Evolutionary conservation across 2,113 vertebrate genomes (phyloP), one percentile per base, ranked within the genome.

Genomic region (Thinocorus orbignyianus): DNA sequence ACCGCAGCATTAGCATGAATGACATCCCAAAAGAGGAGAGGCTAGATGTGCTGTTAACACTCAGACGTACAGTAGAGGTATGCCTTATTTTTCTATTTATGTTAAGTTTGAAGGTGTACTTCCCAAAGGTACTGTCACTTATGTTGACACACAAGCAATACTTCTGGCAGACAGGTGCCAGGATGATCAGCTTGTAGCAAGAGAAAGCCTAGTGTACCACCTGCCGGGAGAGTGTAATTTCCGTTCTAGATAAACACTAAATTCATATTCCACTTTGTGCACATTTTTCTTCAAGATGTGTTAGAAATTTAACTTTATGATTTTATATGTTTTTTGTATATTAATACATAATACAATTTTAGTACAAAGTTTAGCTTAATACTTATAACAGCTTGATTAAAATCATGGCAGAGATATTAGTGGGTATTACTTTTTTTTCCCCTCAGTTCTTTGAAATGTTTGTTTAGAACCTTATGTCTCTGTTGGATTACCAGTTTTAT

Each of bases 31-130:
- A 96, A 61, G 98, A 99, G 68, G 98, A 99, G 95, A 97, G 99
- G 14, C 73, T 93, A 30, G 97, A 98, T 33, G 85, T 98, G 42
- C 98, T 99, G 12, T 81, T 98, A 83, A 98, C 97, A 1, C 97
- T 99, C 83, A 99, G 98, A 90, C 90, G 95, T 94, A 99, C 98
- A 3, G 98, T 99, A 83, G 98, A 98, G 98, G 99, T 99, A 97
- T 25, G 79, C 78, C 92, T 91, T 64, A 17, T 31, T 74, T 93
- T 92, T 88, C 61, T 94, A 4, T 88, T 95, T 79, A 16, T 49
- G 22, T 86, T 76, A 91, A 62, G 10, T 42, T 95, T 86, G 55
- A 58, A 70, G 37, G 7, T 90, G 44, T 62, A 19, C 61, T 48
- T 79, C 61, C 26, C 48, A 72, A 57, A 65, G 48, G 33, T 55